phyloP scores from a whole-genome alignment of 2,797 vertebrate genomes.

The Ctenosaura bakeri region DNA sequence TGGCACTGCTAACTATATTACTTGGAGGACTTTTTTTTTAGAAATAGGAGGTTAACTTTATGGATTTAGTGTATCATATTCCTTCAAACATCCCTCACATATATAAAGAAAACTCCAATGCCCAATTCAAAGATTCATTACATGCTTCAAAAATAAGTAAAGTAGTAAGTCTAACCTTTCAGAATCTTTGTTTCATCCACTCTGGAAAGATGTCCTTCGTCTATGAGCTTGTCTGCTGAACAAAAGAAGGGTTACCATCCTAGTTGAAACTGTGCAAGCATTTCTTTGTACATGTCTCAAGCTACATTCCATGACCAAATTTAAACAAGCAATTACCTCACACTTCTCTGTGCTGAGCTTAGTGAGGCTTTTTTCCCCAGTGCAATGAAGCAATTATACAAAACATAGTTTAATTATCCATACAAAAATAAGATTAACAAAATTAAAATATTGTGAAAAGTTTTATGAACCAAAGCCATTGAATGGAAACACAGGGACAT shows the following conservation, averaged over 20 bases:
- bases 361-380: background rate
- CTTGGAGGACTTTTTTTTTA: slow-evolving; percentile 9
- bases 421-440: background rate
- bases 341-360: slow-evolving; percentile 41
- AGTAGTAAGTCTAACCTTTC: slow-evolving; percentile 82
- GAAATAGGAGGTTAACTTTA: background rate
- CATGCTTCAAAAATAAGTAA: slow-evolving; percentile 65
- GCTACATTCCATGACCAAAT: slow-evolving; percentile 87
- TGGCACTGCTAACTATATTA: background rate
- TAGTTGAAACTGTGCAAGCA: slow-evolving; percentile 74
- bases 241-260: slow-evolving; percentile 82
- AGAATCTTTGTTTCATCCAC: slow-evolving; percentile 85
- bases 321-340: slow-evolving; percentile 83
- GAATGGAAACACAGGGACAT: background rate
- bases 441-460: background rate
- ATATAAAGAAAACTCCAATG: background rate
- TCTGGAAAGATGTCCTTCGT: slow-evolving; percentile 86
- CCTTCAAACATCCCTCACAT: slow-evolving; percentile 41
- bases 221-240: slow-evolving; percentile 88
- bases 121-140: slow-evolving; percentile 18
- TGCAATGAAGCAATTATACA: slow-evolving; percentile 34
- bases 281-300: slow-evolving; percentile 75
- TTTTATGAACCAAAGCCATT: background rate
- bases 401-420: slow-evolving; percentile 21
- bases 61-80: slow-evolving; percentile 49